phyloP scores from a whole-genome alignment of 2,888 invertebrate genomes.

The Halictus quadricinctus region DNA sequence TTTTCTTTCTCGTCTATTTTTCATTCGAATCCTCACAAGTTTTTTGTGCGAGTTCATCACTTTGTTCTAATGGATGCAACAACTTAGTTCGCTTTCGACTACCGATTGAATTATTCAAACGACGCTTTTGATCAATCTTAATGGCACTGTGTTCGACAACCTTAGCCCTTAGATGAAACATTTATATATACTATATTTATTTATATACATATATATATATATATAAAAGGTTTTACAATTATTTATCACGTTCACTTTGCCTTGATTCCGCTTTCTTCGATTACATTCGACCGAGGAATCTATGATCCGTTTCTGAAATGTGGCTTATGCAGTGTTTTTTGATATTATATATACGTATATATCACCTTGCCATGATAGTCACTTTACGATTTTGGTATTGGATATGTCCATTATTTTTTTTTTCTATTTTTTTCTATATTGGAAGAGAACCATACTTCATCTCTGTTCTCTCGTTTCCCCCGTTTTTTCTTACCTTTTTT shows the following conservation, averaged over 20 bases:
- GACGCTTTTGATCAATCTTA: slow-evolving; percentile 63
- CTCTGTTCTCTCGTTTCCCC: slow-evolving; percentile 13
- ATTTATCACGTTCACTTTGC: slow-evolving; percentile 65
- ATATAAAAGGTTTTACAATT: slow-evolving; percentile 55
- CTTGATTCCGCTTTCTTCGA: slow-evolving; percentile 71
- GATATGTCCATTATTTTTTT: slow-evolving; percentile 51
- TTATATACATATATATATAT: not conserved
- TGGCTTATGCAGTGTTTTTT: slow-evolving; percentile 80
- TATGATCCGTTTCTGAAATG: slow-evolving; percentile 71
- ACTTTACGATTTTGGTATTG: slow-evolving; percentile 68
- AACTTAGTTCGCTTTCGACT: slow-evolving; percentile 72
- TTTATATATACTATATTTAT: slow-evolving; percentile 5
- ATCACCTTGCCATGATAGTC: slow-evolving; percentile 75
- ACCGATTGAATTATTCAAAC: slow-evolving; percentile 59
- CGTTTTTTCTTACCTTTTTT: slow-evolving; percentile 45
- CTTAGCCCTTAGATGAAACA: slow-evolving; percentile 68
- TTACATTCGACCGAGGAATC: slow-evolving; percentile 59
- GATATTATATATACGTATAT: slow-evolving; percentile 63
- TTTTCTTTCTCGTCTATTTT: not conserved
- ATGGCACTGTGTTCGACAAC: slow-evolving; percentile 68
- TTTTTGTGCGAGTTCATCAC: slow-evolving; percentile 64
- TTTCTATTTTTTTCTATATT: slow-evolving; percentile 50
- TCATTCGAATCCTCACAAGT: slow-evolving; percentile 50
- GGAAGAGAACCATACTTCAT: slow-evolving; percentile 61
- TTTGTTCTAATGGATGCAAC: slow-evolving; percentile 68